Evolutionary conservation across 30 jellyfish, hydroid and myxozoan species (phyloP).

Genomic region (Nemopilema nomurai): DNA sequence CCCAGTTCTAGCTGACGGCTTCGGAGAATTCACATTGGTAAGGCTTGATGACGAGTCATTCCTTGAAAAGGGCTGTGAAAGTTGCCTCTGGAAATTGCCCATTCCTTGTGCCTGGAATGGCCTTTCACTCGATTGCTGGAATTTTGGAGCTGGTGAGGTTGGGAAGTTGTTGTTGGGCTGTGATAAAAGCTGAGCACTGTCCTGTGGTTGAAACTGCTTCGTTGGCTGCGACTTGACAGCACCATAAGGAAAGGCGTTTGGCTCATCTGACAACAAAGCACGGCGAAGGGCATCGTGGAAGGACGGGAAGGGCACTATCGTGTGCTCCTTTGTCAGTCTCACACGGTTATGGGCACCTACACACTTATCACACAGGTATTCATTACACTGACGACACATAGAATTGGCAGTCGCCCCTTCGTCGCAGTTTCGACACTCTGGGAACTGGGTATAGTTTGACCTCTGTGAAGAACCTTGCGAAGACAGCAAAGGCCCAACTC

Average conservation of each 20-base stretch:
- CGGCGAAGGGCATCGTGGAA: conserved; percentile 70
- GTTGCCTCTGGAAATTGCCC: conserved; percentile 51
- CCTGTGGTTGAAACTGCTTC: conserved; percentile 34
- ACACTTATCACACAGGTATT: conserved; percentile 88
- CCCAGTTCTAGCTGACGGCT: conserved; percentile 25
- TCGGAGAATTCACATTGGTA: conserved; percentile 24
- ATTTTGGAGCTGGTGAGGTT: conserved; percentile 22
- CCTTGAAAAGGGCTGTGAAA: conserved; percentile 51
- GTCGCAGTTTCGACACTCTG: conserved; percentile 88
- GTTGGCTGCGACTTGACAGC: conserved; percentile 30
- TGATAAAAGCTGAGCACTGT: conserved; percentile 16
- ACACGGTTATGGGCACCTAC: conserved; percentile 94
- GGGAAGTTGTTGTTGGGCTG: conserved; percentile 35
- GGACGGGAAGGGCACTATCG: conserved; percentile 74
- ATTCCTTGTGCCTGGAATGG: conserved; percentile 32
- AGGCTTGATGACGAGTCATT: conserved; percentile 52
- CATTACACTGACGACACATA: conserved; percentile 94
- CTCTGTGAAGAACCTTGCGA: conserved; percentile 23
- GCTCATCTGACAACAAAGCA: conserved; percentile 62
- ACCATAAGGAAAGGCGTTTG: conserved; percentile 21
- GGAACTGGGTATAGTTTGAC: conserved; percentile 57
- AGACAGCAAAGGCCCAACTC: conserved; percentile 33
- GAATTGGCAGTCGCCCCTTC: conserved; percentile 85
- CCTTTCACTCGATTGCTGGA: conserved; percentile 21
- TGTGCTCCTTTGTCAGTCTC: conserved; percentile 82